phyloP scores from a whole-genome alignment of 2,113 vertebrate genomes.

The Mesoclemmys tuberculata region DNA sequence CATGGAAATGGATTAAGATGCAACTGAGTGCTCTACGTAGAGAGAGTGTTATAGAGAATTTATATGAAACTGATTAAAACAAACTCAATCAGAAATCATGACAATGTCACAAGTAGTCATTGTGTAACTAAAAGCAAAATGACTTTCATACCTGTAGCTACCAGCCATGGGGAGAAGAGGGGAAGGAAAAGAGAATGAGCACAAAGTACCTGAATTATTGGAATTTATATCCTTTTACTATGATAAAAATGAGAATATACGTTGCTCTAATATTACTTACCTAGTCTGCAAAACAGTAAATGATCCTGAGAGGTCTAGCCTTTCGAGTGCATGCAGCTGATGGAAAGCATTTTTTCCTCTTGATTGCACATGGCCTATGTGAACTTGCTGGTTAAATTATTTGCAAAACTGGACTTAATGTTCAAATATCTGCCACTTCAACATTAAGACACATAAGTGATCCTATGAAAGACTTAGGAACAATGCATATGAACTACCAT shows the following conservation, averaged over 20 bases:
- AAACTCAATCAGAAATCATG: not conserved
- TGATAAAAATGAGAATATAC: not conserved
- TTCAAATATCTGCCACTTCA: slow-evolving; percentile 25
- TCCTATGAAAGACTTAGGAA: not conserved
- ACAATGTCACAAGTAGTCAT: not conserved
- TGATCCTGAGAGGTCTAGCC: not conserved
- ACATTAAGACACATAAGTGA: not conserved
- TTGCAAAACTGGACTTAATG: not conserved
- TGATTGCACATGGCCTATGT: not conserved
- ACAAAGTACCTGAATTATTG: not conserved
- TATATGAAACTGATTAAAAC: not conserved
- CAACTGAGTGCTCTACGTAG: not conserved
- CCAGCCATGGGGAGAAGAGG: not conserved
- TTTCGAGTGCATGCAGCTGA: not conserved
- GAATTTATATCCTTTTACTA: not conserved
- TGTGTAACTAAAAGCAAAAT: not conserved
- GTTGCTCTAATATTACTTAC: not conserved
- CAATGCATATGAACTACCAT: not conserved
- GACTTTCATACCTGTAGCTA: not conserved
- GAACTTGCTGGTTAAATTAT: not conserved
- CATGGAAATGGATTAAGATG: not conserved
- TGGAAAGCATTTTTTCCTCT: not conserved
- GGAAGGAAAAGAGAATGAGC: not conserved
- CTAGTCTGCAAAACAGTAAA: not conserved
- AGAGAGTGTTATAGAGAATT: not conserved